Evolutionary conservation across 2,113 vertebrate genomes (phyloP).

Genomic region (Choloepus hoffmanni): DNA sequence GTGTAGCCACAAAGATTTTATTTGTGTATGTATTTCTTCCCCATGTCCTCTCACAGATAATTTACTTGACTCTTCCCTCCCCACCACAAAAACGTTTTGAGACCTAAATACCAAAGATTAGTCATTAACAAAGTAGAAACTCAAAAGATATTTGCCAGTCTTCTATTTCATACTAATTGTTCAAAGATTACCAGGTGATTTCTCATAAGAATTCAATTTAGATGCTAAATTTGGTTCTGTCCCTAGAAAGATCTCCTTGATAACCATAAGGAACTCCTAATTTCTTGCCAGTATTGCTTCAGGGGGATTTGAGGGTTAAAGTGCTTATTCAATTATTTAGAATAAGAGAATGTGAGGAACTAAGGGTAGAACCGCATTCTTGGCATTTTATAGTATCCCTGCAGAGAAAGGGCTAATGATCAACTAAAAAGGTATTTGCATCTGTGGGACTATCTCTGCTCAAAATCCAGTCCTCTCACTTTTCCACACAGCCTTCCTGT

Average conservation of each 20-base stretch:
- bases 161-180: constrained; percentile 61
- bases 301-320: constrained; percentile 82
- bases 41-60: not conserved
- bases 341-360: constrained; percentile 84
- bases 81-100: not conserved
- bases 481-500: constrained; percentile 82
- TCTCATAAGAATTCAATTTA: constrained; percentile 70
- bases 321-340: constrained; percentile 84
- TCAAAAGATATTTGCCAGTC: constrained; percentile 55
- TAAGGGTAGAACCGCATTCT: constrained; percentile 84
- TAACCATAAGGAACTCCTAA: constrained; percentile 65
- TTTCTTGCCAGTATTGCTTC: constrained; percentile 54
- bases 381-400: constrained; percentile 84
- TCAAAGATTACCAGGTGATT: constrained; percentile 38
- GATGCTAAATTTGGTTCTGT: constrained; percentile 52
- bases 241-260: constrained; percentile 61
- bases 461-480: constrained; percentile 82
- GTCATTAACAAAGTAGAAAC: constrained; percentile 47
- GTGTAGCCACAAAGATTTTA: not conserved
- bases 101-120: constrained; percentile 48
- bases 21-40: not conserved
- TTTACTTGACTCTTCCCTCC: not conserved
- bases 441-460: constrained; percentile 83
- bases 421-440: constrained; percentile 85
- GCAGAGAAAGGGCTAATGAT: constrained; percentile 85